Evolutionary conservation across 2,888 invertebrate genomes (phyloP).

Genomic region (Sturmia bella): DNA sequence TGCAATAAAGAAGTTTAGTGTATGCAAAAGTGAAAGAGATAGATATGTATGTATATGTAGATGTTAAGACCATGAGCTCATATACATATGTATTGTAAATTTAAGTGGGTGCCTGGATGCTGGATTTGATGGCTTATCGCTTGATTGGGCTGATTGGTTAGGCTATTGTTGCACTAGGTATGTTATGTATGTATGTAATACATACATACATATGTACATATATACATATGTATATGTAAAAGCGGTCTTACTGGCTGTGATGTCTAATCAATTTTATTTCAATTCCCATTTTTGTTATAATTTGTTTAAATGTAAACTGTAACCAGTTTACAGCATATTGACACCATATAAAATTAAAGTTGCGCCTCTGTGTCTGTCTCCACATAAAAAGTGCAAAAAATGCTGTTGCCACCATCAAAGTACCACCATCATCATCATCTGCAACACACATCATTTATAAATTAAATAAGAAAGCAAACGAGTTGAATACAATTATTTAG

Average conservation of each 20-base stretch:
- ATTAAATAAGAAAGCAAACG: constrained; percentile 33
- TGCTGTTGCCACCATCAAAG: constrained; percentile 58
- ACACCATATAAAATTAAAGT: constrained; percentile 45
- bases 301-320: constrained; percentile 33
- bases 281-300: constrained; percentile 16
- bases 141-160: constrained; percentile 24
- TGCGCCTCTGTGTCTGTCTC: constrained; percentile 63
- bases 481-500: constrained; percentile 19
- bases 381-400: constrained; percentile 23
- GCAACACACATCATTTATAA: constrained; percentile 18
- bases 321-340: constrained; percentile 56
- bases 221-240: too few species aligned
- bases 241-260: constrained; percentile 43
- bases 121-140: too few species aligned
- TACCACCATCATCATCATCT: constrained; percentile 22
- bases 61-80: too few species aligned
- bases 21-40: neutral
- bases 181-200: too few species aligned
- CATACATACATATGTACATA: too few species aligned
- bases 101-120: constrained; percentile 49
- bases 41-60: too few species aligned
- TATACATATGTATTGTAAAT: constrained; percentile 5
- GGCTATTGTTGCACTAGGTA: constrained; percentile 15
- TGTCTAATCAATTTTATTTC: constrained; percentile 61
- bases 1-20: neutral